Conservation (phyloP, 2,113 vertebrate species). For the Myrmecobius fasciatus region DNA sequence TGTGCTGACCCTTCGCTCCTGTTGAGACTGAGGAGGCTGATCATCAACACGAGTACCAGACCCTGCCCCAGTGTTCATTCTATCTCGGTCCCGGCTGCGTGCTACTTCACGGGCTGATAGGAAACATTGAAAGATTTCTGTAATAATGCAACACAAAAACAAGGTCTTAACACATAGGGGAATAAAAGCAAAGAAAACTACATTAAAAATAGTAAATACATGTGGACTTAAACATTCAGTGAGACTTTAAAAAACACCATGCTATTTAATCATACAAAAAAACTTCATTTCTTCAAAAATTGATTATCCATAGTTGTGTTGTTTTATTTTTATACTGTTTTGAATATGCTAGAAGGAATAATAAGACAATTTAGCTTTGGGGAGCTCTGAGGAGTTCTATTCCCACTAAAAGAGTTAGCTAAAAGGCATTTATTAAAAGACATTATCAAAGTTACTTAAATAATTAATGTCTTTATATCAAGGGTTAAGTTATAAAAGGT, state of each 20-base stretch:
- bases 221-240: conserved; percentile 68
- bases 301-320: background rate
- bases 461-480: conserved; percentile 3
- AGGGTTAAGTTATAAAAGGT: conserved; percentile 47
- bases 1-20: conserved; percentile 89
- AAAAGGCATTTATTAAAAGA: conserved; percentile 36
- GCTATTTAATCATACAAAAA: background rate
- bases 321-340: background rate
- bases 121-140: conserved; percentile 99
- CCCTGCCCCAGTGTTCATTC: conserved; percentile 86
- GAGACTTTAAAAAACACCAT: conserved; percentile 53
- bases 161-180: conserved; percentile 84
- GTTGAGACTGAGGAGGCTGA: conserved; percentile 86
- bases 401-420: conserved; percentile 27
- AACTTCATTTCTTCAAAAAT: background rate
- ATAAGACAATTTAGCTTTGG: conserved; percentile 27
- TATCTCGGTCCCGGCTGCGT: conserved; percentile 93
- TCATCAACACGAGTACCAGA: conserved; percentile 87
- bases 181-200: conserved; percentile 75
- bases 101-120: conserved; percentile 98
- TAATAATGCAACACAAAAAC: conserved; percentile 88
- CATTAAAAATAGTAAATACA: conserved; percentile 73
- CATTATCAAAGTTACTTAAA: conserved; percentile 29
- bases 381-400: conserved; percentile 3
- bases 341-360: background rate